A percentile compares a stretch with the other conserved stretches of the same genome.
Conservation (phyloP, 1,140 invertebrate genomes). For the Cydia amplana region DNA sequence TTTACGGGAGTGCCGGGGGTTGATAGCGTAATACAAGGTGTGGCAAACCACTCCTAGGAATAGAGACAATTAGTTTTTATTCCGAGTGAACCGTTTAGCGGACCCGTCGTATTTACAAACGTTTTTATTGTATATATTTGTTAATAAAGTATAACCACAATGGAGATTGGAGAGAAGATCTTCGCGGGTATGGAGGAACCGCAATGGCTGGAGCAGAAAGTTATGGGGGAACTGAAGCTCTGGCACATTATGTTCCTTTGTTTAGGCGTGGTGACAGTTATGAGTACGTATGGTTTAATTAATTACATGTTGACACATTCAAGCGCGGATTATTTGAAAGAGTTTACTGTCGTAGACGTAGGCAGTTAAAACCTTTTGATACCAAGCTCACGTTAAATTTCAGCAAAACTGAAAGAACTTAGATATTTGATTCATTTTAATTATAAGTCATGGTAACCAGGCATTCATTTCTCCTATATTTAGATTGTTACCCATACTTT, state of each 20-base stretch:
- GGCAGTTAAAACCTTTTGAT: no score
- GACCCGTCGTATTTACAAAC: constrained; percentile 39
- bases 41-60: constrained; percentile 72
- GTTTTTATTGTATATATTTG: constrained; percentile 41
- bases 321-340: constrained; percentile 2
- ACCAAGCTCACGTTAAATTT: no score
- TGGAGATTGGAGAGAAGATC: constrained; percentile 66
- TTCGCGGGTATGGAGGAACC: constrained; percentile 66
- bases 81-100: constrained; percentile 50
- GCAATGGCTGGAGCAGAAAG: constrained; percentile 81
- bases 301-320: neutral
- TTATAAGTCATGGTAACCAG: neutral
- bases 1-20: constrained; percentile 62
- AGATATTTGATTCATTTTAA: no score
- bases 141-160: constrained; percentile 33
- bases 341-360: neutral
- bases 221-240: constrained; percentile 80
- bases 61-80: constrained; percentile 69
- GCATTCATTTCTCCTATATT: neutral
- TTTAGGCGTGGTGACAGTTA: constrained; percentile 76
- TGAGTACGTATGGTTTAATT: constrained; percentile 74
- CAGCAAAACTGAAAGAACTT: no score
- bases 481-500: neutral
- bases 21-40: constrained; percentile 64
- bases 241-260: constrained; percentile 85